Percentiles rank a stretch among this genome's conserved stretches.
Conservation (phyloP, 2,797 vertebrate genomes). For the Acipenser transmontanus region DNA sequence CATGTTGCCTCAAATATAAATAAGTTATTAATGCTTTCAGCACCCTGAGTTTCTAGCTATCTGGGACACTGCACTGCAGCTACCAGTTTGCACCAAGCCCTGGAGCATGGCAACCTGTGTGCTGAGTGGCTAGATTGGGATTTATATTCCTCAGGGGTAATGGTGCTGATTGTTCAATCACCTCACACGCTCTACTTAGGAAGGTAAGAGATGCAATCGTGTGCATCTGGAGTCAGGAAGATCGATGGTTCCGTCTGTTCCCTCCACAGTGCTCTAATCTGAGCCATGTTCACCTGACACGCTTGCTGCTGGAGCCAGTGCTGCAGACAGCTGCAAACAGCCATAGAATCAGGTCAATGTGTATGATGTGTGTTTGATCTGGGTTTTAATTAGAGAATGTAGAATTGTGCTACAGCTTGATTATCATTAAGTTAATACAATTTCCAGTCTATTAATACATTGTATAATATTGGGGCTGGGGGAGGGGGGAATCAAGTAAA, state of each 20-base stretch:
- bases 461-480: too few species aligned
- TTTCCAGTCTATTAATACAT: constrained; percentile 35
- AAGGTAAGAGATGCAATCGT: constrained; percentile 42
- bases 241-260: constrained; percentile 49
- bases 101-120: constrained; percentile 6
- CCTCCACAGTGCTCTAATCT: constrained; percentile 30
- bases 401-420: constrained; percentile 21
- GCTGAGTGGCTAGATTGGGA: constrained; percentile 26
- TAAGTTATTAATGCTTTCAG: constrained; percentile 9
- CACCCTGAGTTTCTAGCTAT: not conserved
- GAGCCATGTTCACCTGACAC: constrained; percentile 33
- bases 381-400: constrained; percentile 25
- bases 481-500: too few species aligned
- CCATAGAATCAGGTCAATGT: too few species aligned
- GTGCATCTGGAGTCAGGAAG: constrained; percentile 48
- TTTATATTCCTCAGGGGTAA: constrained; percentile 46
- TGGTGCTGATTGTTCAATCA: constrained; percentile 54
- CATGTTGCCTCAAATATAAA: constrained; percentile 8
- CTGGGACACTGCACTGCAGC: constrained; percentile 7
- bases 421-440: constrained; percentile 38
- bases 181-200: constrained; percentile 41
- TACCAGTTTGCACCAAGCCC: constrained; percentile 16
- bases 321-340: constrained; percentile 15
- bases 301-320: constrained; percentile 24
- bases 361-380: constrained; percentile 26